Evolutionary conservation across 2,113 vertebrate species (phyloP), one percentile per base, ranked within the genome.

Genomic region (Condylura cristata): DNA sequence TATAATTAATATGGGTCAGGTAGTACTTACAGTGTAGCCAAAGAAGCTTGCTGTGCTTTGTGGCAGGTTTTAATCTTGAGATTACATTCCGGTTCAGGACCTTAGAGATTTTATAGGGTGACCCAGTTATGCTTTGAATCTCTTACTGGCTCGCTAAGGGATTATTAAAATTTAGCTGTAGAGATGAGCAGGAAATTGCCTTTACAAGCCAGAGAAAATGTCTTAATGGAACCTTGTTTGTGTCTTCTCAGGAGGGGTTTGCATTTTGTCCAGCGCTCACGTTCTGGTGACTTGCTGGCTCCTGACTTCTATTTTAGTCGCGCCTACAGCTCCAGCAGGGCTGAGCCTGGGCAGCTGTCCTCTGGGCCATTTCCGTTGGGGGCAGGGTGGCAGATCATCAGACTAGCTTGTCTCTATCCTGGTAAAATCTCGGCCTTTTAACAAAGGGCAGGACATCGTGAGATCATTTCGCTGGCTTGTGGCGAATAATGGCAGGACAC

Each of bases 271-370:
- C 37, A 76, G 79, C 46, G 28, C 30, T 66, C 82, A 68, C 74
- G 92, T 92, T 89, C 72, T 93, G 72, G 74, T 87, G 85, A 93
- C 88, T 89, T 87, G 84, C 78, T 94, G 89, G 86, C 82, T 94
- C 74, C 83, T 81, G 80, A 48, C 53, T 96, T 96, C 93, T 97
- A 81, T 96, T 97, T 95, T 81, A 87, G 93, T 95, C 90, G 39
- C 83, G 83, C 79, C 65, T 94, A 80, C 81, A 93, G 58, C 88
- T 89, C 88, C 2, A 76, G 89, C 71, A 84, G 89, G 66, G 60
- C 95, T 94, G 97, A 81, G 91, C 61, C 76, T 89, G 79, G 89
- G 84, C 96, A 96, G 97, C 95, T 96, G 94, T 94, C 95, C 75
- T 81, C 56, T 53, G 66, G 63, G 91, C 86, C 78, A 86, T 53